phyloP scores from a whole-genome alignment of 1,140 invertebrate genomes.

The Maconellicoccus hirsutus region DNA sequence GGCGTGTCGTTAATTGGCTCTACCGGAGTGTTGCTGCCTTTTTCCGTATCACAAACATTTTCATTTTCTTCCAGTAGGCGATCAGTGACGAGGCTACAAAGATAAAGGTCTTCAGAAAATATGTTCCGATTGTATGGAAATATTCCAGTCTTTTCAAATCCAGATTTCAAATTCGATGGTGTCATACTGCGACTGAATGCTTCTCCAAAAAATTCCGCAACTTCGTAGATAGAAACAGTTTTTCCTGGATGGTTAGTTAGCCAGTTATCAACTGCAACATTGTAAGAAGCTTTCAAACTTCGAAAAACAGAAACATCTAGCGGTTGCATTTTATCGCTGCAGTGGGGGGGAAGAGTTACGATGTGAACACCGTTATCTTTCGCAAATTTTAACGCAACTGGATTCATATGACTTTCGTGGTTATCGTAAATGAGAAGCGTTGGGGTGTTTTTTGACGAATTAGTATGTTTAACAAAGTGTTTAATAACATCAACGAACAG shows the following conservation, averaged over 20 bases:
- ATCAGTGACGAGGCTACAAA: constrained; percentile 33
- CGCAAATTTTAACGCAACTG: constrained; percentile 28
- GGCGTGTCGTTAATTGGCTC: too few species aligned
- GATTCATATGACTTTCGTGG: constrained; percentile 29
- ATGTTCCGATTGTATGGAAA: constrained; percentile 34
- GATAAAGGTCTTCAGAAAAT: constrained; percentile 35
- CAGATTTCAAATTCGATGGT: constrained; percentile 29
- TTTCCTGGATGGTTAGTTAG: constrained; percentile 32
- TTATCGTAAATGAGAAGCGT: constrained; percentile 27
- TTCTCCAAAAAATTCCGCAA: constrained; percentile 25
- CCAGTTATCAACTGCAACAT: constrained; percentile 30
- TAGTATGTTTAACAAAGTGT: constrained; percentile 34
- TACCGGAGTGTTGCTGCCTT: too few species aligned
- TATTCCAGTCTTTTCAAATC: constrained; percentile 32
- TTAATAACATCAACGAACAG: constrained; percentile 36
- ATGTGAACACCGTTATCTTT: constrained; percentile 33
- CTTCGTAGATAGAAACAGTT: constrained; percentile 32
- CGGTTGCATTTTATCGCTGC: constrained; percentile 37
- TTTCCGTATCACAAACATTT: too few species aligned
- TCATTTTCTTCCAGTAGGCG: too few species aligned
- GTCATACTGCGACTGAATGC: constrained; percentile 31
- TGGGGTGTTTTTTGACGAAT: constrained; percentile 24
- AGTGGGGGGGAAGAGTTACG: constrained; percentile 35
- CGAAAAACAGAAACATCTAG: constrained; percentile 37
- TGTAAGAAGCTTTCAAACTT: constrained; percentile 33